Conservation (phyloP, 1,140 invertebrate species). For the Microplitis mediator region DNA sequence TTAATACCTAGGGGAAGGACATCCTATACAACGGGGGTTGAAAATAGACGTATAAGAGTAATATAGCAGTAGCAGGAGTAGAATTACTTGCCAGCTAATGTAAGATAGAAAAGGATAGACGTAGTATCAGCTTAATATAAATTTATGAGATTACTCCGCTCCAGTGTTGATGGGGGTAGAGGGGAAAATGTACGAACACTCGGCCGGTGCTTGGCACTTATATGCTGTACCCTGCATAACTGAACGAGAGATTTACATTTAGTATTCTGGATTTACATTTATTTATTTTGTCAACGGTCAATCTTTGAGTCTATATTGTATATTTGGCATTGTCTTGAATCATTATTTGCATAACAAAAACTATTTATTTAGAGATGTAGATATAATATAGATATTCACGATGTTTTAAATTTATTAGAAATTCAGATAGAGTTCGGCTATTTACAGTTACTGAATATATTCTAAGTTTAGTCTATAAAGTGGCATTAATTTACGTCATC, state of each 20-base stretch:
- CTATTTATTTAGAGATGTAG: not conserved
- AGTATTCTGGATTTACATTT: slow-evolving; percentile 13
- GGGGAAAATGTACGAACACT: too few species aligned
- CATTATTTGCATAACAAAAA: not conserved
- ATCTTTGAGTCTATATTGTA: not conserved
- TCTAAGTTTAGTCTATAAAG: not conserved
- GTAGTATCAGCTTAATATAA: slow-evolving; percentile 25
- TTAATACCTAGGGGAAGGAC: not conserved
- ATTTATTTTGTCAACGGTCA: slow-evolving; percentile 4
- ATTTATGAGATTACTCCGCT: slow-evolving; percentile 26
- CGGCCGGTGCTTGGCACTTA: slow-evolving; percentile 14
- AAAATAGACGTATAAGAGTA: too few species aligned
- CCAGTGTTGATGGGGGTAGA: not conserved
- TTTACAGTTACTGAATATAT: not conserved
- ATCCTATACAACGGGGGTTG: too few species aligned
- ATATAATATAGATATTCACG: not conserved
- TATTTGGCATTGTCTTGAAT: not conserved
- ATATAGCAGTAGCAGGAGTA: too few species aligned
- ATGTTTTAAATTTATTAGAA: not conserved
- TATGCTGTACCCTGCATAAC: slow-evolving; percentile 17
- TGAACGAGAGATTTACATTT: slow-evolving; percentile 17
- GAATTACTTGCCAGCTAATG: not conserved
- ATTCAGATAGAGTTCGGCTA: not conserved
- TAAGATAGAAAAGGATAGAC: not conserved
- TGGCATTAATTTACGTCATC: slow-evolving; percentile 13